phyloP scores from a whole-genome alignment of 2,113 vertebrate genomes.

The Notarius lentiginosus region DNA sequence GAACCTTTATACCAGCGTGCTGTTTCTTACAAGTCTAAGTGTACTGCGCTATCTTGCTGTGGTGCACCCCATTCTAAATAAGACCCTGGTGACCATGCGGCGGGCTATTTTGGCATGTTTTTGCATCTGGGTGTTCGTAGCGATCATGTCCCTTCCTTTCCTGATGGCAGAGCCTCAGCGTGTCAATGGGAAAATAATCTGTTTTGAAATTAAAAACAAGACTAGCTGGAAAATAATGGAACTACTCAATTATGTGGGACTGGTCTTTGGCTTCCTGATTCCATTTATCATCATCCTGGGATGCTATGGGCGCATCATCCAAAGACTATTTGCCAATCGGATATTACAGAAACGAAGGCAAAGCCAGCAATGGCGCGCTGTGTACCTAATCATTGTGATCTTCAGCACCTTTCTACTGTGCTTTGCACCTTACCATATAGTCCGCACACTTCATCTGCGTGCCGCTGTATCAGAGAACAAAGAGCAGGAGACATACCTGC shows the following conservation, averaged over 20 bases:
- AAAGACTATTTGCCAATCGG: slow-evolving; percentile 5
- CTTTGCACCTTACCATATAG: slow-evolving; percentile 72
- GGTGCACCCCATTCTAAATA: slow-evolving; percentile 50
- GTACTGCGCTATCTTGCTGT: slow-evolving; percentile 69
- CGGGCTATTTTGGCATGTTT: slow-evolving; percentile 53
- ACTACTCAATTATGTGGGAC: slow-evolving; percentile 65
- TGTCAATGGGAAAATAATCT: slow-evolving; percentile 36
- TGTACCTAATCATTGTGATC: slow-evolving; percentile 64
- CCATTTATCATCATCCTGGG: slow-evolving; percentile 68
- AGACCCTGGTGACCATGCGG: slow-evolving; percentile 33
- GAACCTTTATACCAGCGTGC: slow-evolving; percentile 74
- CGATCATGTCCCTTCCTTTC: slow-evolving; percentile 58
- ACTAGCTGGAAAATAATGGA: slow-evolving; percentile 57
- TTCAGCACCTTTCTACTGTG: slow-evolving; percentile 69
- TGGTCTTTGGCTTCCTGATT: slow-evolving; percentile 66
- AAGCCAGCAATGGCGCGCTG: slow-evolving; percentile 12
- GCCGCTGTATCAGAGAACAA: slow-evolving; percentile 12
- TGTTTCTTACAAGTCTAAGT: slow-evolving; percentile 72
- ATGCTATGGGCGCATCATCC: slow-evolving; percentile 64
- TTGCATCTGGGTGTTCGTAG: slow-evolving; percentile 68
- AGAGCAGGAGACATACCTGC: background rate
- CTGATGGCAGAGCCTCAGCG: slow-evolving; percentile 43
- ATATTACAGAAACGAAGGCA: accelerated
- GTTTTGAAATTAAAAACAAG: slow-evolving; percentile 63
- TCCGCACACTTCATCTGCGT: slow-evolving; percentile 66